Evolutionary conservation across 2,113 vertebrate genomes (phyloP).

Genomic region (Taurulus bubalis): DNA sequence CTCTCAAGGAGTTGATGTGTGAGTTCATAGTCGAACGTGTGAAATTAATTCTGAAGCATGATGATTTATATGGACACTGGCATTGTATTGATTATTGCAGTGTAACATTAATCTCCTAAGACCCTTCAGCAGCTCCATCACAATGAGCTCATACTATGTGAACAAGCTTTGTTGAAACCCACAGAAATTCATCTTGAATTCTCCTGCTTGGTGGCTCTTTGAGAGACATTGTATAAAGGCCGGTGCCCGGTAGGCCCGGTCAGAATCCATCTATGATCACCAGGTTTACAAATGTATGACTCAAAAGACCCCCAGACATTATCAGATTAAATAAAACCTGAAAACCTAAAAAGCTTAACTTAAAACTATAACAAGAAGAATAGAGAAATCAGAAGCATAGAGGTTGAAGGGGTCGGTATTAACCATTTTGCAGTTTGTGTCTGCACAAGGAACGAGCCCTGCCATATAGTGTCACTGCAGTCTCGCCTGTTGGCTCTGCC

Average conservation of each 20-base stretch:
- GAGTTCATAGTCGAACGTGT: background rate
- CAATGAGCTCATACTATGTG: background rate
- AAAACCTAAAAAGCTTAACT: background rate
- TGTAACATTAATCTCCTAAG: background rate
- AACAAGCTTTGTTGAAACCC: background rate
- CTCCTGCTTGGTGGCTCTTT: background rate
- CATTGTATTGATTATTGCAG: background rate
- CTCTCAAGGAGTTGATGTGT: background rate
- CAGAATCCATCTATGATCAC: background rate
- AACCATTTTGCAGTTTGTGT: constrained; percentile 7
- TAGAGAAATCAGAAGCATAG: background rate
- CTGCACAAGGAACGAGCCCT: constrained; percentile 19
- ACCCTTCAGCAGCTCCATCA: constrained; percentile 3
- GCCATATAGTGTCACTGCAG: constrained; percentile 25
- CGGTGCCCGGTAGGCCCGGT: background rate
- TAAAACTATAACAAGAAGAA: background rate
- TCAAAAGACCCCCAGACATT: background rate
- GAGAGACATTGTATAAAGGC: background rate
- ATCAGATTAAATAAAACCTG: background rate
- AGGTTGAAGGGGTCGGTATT: background rate
- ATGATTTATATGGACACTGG: background rate
- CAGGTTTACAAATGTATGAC: background rate
- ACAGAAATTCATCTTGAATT: background rate
- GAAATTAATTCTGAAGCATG: background rate
- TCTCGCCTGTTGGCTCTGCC: constrained; percentile 59